Base-by-base conservation (phyloP, 2,888 invertebrate species). In the Parnassius smintheus region DNA sequence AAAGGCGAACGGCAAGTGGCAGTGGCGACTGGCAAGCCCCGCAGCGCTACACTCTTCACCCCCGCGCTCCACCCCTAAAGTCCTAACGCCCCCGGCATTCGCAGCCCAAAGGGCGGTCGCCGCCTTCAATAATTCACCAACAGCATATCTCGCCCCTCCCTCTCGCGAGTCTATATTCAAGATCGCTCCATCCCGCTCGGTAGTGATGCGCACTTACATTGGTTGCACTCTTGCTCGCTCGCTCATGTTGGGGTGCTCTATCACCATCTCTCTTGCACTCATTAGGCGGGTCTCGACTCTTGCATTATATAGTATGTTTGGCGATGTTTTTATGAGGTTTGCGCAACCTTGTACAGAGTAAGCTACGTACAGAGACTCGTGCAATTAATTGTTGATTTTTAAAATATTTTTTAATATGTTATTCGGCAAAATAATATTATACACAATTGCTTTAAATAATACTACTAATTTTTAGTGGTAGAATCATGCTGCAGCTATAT, bases 291-390 rank as follows among this genome's bases (percentile, higher is more conserved):
- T 77, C 49, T 13, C 68, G 73, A 66, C 66, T 70, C 76, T 75
- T 89, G 83, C 80, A 88, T 90, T 86, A 90, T 90, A 82, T 88
- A 90, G 77, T 68, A 68, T 87, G 85, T 90, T 90, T 90, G 88
- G 72, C 76, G 80, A 85, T 80, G 77, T 76, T 78, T 88, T 89
- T 85, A 88, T 77, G 78, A 84, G 78, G 88, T 88, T 90, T 90
- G 87, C 86, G 82, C 83, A 82, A 74, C 68, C 66, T 45, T 54
- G 65, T 59, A 69, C 73, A 88, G 89, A 79, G 82, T 76, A 86
- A 69, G n/a, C 52, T 0, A 0, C 53, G 18, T 13, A 60, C 67
- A 86, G 85, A 86, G 77, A 67, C 61, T 65, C 25, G n/a, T 46
- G 12, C n/a, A 2, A 7, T 44, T 44, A 44, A 2, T 11, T 44